These are phyloP conservation scores for Desmodus rotundus DNA, from an alignment of 2,113 vertebrate genomes.

Conservation along the genomic window DNA sequence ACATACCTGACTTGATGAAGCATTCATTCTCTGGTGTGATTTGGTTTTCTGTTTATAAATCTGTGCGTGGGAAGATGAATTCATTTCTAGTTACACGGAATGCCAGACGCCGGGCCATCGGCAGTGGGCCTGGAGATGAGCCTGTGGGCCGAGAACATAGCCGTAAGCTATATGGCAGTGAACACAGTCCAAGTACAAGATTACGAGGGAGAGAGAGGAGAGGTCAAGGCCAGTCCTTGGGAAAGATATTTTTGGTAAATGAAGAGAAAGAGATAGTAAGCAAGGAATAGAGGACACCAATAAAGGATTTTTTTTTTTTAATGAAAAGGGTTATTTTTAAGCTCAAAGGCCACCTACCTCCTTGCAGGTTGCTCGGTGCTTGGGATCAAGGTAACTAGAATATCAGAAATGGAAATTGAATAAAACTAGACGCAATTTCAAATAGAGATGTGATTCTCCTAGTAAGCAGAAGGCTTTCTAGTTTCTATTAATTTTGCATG, in stretches of 20 bases:
- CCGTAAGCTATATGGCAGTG: no score
- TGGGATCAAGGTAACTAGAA: background rate
- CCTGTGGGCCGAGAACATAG: background rate
- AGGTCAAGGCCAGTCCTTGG: background rate
- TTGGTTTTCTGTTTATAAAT: constrained; percentile 69
- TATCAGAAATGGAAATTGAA: background rate
- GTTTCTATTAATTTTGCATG: background rate
- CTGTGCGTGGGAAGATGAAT: constrained; percentile 61
- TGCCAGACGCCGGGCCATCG: background rate
- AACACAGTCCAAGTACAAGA: background rate
- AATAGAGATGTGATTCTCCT: background rate
- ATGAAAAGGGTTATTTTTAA: background rate
- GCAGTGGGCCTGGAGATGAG: background rate
- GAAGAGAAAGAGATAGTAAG: background rate
- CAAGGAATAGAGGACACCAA: background rate
- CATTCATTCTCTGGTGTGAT: constrained; percentile 61
- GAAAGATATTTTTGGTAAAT: background rate
- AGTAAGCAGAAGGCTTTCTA: background rate
- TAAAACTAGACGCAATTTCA: background rate
- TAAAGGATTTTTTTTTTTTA: background rate
- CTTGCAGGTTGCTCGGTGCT: background rate
- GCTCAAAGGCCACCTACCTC: background rate
- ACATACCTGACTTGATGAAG: constrained; percentile 61
- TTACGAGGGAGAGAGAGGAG: background rate
- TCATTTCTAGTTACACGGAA: constrained; percentile 40